These are phyloP conservation scores for Geococcyx californianus DNA, from an alignment of 2,113 vertebrate genomes.

Conservation along the genomic window DNA sequence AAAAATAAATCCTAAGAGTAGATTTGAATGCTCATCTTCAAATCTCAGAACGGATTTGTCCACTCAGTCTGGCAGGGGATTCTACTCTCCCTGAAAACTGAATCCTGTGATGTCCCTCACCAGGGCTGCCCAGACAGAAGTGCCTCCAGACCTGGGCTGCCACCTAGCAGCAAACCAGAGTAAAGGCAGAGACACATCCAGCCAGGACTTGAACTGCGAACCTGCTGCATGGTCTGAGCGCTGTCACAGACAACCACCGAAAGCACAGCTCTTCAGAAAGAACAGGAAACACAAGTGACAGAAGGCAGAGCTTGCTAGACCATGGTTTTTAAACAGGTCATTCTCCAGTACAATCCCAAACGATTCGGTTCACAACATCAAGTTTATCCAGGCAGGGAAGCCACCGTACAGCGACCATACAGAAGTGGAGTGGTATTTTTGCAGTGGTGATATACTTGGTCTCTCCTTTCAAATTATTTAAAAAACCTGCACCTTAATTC, in stretches of 20 bases:
- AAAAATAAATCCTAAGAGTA: neutral
- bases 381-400: neutral
- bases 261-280: neutral
- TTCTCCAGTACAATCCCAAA: neutral
- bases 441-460: neutral
- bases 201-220: neutral
- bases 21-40: neutral
- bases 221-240: neutral
- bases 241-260: neutral
- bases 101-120: neutral
- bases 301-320: neutral
- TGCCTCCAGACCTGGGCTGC: slow-evolving; percentile 1
- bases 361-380: neutral
- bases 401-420: neutral
- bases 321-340: neutral
- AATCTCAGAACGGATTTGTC: neutral
- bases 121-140: neutral
- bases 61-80: neutral
- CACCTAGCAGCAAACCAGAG: slow-evolving; percentile 22
- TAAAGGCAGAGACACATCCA: neutral
- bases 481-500: neutral
- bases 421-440: neutral
- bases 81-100: neutral
- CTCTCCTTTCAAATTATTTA: neutral
- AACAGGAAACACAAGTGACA: neutral